A percentile compares a stretch with the other conserved stretches of the same genome.
Conservation (phyloP, 2,113 vertebrate genomes). For the Phrynosoma blainvillii region DNA sequence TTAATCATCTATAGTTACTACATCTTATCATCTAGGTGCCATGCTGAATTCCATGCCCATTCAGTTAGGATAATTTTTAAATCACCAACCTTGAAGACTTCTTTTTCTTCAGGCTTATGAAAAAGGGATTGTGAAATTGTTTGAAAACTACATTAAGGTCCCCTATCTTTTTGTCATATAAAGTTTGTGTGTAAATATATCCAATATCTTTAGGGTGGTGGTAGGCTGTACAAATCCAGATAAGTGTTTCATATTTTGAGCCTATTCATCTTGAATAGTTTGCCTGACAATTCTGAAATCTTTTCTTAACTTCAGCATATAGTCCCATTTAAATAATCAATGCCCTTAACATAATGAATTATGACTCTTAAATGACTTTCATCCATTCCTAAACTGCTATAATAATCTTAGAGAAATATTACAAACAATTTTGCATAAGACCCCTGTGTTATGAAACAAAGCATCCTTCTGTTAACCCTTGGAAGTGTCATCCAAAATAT, state of each 20-base stretch:
- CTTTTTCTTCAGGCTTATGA: too few relatives aligned
- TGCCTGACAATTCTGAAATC: neutral
- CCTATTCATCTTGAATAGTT: slow-evolving; percentile 24
- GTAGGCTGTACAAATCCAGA: neutral
- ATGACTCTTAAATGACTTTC: slow-evolving; percentile 2
- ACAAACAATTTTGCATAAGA: slow-evolving; percentile 37
- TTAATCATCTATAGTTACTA: neutral
- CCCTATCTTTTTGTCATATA: neutral
- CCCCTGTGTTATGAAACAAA: slow-evolving; percentile 33
- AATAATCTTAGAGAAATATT: slow-evolving; percentile 18
- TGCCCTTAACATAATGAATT: slow-evolving; percentile 34
- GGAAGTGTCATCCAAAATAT: slow-evolving; percentile 38
- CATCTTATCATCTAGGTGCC: neutral
- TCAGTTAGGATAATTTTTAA: neutral
- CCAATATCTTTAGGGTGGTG: neutral
- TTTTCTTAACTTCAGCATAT: slow-evolving; percentile 10
- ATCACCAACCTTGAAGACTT: too few relatives aligned
- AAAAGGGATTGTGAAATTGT: neutral
- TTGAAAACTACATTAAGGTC: neutral
- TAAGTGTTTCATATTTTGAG: neutral
- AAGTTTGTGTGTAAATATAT: slow-evolving; percentile 4
- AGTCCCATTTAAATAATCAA: slow-evolving; percentile 5
- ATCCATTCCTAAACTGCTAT: neutral
- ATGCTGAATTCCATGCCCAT: neutral
- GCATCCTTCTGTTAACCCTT: slow-evolving; percentile 38